Evolutionary conservation across 2,888 invertebrate genomes (phyloP), one percentile per base, ranked within the genome.

Genomic region (Lordiphosa fenestrarum): DNA sequence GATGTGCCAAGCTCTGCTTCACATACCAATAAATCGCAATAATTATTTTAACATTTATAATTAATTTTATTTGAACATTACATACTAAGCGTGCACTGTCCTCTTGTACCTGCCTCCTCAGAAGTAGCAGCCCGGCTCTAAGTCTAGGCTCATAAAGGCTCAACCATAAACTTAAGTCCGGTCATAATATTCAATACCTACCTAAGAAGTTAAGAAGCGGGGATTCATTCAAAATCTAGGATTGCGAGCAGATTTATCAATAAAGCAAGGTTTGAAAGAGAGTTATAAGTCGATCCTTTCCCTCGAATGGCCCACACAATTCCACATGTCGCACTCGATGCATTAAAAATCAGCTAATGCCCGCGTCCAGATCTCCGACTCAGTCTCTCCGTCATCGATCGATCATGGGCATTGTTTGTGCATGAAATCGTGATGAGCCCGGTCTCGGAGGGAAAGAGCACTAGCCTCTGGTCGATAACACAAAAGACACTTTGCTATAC

Each of bases 221-320:
- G 77, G 81, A 77, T 74, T 77, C 81, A 81, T 81, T 81, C 77
- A 63, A 81, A 77, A 77, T 72, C 77, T 72, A 52, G 55, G 55
- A 65, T 37, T 69, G 62, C 36, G 49, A 56, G 54, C 54, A 51
- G 76, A 74, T 70, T 77, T 81, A 72, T 77, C 72, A 77, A 77
- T 77, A 76, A 68, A 60, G 58, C 53, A 39, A 49, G 73, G 55
- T 63, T 78, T 65, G 56, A 23, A 49, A 15, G 25, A 38, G 41
- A 23, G 54, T 39, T 53, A 37, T 41, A 47, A 38, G 47, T 37
- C n/a, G 30, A 36, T 38, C 6, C 19, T 21, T 21, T 42, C 56
- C 52, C 47, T 46, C 52, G 42, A 51, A 19, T 19, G 54, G 30
- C 9, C 30, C 30, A 53, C 48, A 54, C 37, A 21, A 25, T 38